Conservation (phyloP, 2,888 invertebrate species). For the Tetranychus truncatus region DNA sequence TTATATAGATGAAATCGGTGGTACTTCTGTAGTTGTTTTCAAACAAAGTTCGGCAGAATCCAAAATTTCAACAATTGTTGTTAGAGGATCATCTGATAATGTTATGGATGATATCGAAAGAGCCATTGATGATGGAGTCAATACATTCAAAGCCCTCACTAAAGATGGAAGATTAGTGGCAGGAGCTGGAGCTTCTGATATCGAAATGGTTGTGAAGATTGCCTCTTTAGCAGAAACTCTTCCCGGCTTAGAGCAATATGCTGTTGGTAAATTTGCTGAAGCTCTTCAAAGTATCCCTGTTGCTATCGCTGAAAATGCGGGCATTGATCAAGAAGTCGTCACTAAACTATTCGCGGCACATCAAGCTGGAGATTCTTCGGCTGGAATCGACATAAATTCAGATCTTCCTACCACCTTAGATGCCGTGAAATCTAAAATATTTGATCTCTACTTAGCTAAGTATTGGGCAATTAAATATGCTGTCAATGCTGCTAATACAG, state of each 20-base stretch:
- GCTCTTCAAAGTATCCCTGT: conserved; percentile 79
- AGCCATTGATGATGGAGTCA: conserved; percentile 94
- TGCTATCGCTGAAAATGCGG: conserved; percentile 82
- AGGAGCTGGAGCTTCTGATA: conserved; percentile 87
- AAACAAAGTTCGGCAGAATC: conserved; percentile 60
- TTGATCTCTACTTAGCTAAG: conserved; percentile 67
- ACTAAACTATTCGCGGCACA: conserved; percentile 84
- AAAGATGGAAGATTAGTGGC: conserved; percentile 53
- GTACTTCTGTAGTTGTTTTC: conserved; percentile 84
- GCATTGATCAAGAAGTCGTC: conserved; percentile 65
- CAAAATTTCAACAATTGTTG: conserved; percentile 73
- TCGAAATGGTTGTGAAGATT: conserved; percentile 72
- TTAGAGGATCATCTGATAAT: conserved; percentile 90
- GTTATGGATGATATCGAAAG: conserved; percentile 97
- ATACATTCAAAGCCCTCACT: conserved; percentile 81
- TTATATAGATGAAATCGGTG: conserved; percentile 78
- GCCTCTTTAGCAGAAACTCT: conserved; percentile 70
- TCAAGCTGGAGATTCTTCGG: conserved; percentile 58
- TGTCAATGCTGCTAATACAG: conserved; percentile 66
- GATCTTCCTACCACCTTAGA: conserved; percentile 52
- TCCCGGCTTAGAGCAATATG: conserved; percentile 89
- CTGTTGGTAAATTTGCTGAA: conserved; percentile 66
- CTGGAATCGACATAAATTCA: conserved; percentile 68
- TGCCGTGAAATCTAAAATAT: conserved; percentile 53
- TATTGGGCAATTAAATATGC: conserved; percentile 90